Percentiles rank a stretch among this genome's conserved stretches.
Evolutionary conservation across 2,888 invertebrate species (phyloP).

Genomic region (Cataglyphis rosenhaueri): DNA sequence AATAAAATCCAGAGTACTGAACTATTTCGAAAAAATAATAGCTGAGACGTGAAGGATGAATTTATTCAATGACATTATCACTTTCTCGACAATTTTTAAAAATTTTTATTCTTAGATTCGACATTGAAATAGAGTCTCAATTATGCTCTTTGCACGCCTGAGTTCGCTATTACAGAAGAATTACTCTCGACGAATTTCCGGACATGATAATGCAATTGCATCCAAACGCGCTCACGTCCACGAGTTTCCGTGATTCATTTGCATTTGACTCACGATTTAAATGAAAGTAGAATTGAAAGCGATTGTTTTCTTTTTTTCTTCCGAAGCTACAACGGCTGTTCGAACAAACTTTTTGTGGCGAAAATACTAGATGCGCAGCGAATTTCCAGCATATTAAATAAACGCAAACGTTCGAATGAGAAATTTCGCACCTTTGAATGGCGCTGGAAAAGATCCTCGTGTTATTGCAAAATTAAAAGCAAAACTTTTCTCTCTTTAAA

Average conservation of each 20-base stretch:
- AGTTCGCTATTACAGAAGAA: constrained; percentile 21
- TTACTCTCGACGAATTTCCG: constrained; percentile 3
- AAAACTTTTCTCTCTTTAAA: not conserved
- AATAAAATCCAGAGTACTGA: not conserved
- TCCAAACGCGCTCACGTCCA: not conserved
- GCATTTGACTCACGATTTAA: constrained; percentile 41
- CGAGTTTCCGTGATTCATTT: constrained; percentile 23
- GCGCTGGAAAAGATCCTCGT: constrained; percentile 2
- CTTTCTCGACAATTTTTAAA: not conserved
- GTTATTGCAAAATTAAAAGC: not conserved
- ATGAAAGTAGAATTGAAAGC: constrained; percentile 28
- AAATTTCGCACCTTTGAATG: constrained; percentile 9
- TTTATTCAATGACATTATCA: not conserved
- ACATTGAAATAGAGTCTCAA: not conserved
- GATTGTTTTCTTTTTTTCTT: constrained; percentile 38
- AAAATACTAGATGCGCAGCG: not conserved
- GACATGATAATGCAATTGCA: constrained; percentile 24
- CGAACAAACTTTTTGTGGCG: constrained; percentile 10
- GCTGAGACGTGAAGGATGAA: not conserved
- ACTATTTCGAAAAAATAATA: not conserved
- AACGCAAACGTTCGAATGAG: not conserved
- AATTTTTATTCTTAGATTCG: not conserved
- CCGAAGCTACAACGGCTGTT: not conserved
- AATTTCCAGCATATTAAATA: constrained; percentile 35
- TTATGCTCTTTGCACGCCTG: not conserved